A percentile compares a stretch with the other conserved stretches of the same genome.
phyloP scores from a whole-genome alignment of 2,797 vertebrate species.

The Hypotaenidia philippensis region DNA sequence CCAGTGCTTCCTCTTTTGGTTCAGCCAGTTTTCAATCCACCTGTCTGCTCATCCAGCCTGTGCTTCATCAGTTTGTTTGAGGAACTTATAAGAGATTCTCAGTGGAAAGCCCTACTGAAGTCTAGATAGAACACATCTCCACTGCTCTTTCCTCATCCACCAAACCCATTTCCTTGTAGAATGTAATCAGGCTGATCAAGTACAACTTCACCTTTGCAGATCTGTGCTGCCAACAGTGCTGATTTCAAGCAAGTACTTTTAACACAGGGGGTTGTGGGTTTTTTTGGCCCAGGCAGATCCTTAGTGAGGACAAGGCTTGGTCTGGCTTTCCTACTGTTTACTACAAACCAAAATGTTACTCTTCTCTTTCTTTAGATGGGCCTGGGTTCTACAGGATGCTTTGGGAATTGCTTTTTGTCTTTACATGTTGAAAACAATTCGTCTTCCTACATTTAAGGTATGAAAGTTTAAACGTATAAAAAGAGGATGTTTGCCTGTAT shows the following conservation, averaged over 20 bases:
- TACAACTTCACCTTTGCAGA: background rate
- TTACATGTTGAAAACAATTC: constrained; percentile 95
- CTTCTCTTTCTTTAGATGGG: constrained; percentile 86
- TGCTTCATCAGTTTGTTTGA: background rate
- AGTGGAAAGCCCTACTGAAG: background rate
- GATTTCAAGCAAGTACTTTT: background rate
- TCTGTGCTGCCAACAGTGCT: background rate
- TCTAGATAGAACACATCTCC: rapidly evolving
- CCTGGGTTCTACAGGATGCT: constrained; percentile 94
- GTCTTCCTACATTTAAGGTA: constrained; percentile 96
- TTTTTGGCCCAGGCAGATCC: background rate
- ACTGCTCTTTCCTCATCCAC: background rate
- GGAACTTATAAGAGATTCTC: background rate
- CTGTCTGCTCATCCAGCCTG: background rate
- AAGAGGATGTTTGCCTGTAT: background rate
- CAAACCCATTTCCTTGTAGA: background rate
- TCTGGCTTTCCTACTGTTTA: background rate
- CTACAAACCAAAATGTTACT: background rate
- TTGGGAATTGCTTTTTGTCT: constrained; percentile 96
- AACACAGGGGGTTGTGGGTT: background rate
- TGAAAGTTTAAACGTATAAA: background rate
- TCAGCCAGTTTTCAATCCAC: background rate
- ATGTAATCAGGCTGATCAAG: background rate
- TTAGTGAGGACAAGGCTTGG: background rate
- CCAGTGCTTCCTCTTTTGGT: background rate